Conservation (phyloP, 2,888 invertebrate genomes). For the Dryomyza anilis region DNA sequence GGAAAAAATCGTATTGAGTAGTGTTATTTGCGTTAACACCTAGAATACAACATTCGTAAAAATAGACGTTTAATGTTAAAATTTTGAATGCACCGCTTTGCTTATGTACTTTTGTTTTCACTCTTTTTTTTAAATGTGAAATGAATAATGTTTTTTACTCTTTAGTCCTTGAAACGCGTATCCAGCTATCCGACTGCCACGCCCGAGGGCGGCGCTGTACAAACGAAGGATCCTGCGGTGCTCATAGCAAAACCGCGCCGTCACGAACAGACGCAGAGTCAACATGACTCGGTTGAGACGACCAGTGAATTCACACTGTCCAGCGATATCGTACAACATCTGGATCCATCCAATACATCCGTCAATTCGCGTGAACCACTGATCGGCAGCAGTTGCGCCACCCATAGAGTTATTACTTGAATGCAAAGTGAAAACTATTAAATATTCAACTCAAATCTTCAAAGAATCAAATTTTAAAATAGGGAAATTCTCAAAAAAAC, state of each 20-base stretch:
- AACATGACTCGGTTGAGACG: slow-evolving; percentile 66
- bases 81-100: no score
- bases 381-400: slow-evolving; percentile 61
- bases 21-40: no score
- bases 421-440: background rate
- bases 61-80: no score
- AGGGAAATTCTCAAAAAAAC: slow-evolving; percentile 1
- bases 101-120: no score
- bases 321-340: slow-evolving; percentile 45
- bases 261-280: slow-evolving; percentile 69
- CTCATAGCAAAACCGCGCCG: slow-evolving; percentile 58
- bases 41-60: no score
- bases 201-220: slow-evolving; percentile 58
- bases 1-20: no score
- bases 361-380: slow-evolving; percentile 69
- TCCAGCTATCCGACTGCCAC: slow-evolving; percentile 70
- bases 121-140: no score
- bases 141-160: background rate
- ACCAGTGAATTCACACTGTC: slow-evolving; percentile 56
- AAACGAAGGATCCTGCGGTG: slow-evolving; percentile 59
- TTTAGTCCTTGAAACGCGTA: slow-evolving; percentile 69
- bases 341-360: slow-evolving; percentile 59
- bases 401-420: slow-evolving; percentile 46
- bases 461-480: background rate
- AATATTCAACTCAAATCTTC: background rate